Conservation (phyloP, 2,888 invertebrate species). For the Rhaphigaster nebulosa region DNA sequence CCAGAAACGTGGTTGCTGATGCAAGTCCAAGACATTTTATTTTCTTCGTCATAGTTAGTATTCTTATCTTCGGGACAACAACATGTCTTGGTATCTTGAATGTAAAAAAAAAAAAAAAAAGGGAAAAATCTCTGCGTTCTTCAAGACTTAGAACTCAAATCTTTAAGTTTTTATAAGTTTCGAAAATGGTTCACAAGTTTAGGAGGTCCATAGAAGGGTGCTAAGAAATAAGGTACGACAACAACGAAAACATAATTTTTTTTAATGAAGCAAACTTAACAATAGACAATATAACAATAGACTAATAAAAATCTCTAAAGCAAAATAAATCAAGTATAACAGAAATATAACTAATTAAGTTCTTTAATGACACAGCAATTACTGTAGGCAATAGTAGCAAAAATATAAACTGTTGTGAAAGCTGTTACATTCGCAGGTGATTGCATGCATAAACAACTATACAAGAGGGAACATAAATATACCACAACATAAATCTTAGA, state of each 20-base stretch:
- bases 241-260: not conserved
- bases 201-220: not conserved
- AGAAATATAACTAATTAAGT: not conserved
- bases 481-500: not conserved
- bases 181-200: not conserved
- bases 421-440: not conserved
- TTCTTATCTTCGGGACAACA: too few species aligned
- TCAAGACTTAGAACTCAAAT: not conserved
- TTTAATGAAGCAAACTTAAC: not conserved
- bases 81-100: too few species aligned
- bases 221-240: not conserved
- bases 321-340: not conserved
- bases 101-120: too few species aligned
- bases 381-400: not conserved
- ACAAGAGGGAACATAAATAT: slow-evolving; percentile 14
- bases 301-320: not conserved
- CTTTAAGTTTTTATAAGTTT: not conserved
- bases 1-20: too few species aligned
- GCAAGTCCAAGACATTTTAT: too few species aligned
- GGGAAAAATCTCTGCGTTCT: not conserved
- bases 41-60: too few species aligned
- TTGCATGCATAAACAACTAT: not conserved
- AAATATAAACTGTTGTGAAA: slow-evolving; percentile 5
- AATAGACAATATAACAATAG: too few species aligned
- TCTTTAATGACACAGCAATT: not conserved